These are phyloP conservation scores for Neomonachus schauinslandi DNA, from an alignment of 2,113 vertebrate species.

Conservation along the genomic window DNA sequence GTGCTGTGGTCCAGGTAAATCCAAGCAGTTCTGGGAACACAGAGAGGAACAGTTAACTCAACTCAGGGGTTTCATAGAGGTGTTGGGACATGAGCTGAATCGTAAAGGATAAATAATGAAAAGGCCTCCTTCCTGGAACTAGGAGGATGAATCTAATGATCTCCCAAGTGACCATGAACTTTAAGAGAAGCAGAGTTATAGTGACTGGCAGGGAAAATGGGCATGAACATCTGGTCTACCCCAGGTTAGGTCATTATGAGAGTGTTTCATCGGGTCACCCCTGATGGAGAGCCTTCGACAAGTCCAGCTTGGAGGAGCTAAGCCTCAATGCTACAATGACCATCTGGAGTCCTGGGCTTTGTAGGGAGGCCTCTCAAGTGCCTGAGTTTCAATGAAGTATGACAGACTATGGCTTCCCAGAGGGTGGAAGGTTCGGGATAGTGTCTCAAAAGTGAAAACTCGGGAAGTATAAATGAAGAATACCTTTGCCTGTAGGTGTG, in stretches of 20 bases:
- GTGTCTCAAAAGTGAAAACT: background rate
- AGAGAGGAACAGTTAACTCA: background rate
- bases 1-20: background rate
- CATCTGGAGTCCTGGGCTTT: background rate
- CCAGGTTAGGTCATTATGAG: background rate
- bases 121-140: background rate
- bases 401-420: background rate
- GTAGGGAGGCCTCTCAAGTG: background rate
- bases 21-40: background rate
- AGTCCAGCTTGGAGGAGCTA: background rate
- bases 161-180: background rate
- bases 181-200: background rate
- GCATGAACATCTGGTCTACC: slow-evolving; percentile 21
- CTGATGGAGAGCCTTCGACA: background rate
- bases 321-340: fast-evolving
- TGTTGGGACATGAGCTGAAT: background rate
- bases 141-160: background rate
- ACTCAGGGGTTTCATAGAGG: background rate
- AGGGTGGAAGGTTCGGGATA: background rate
- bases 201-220: background rate
- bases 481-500: background rate
- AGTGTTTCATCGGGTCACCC: background rate
- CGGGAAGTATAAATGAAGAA: background rate
- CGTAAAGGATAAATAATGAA: background rate
- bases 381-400: background rate